These are phyloP conservation scores for Anolis sagrei DNA, from an alignment of 2,113 vertebrate species.

Conservation along the genomic window DNA sequence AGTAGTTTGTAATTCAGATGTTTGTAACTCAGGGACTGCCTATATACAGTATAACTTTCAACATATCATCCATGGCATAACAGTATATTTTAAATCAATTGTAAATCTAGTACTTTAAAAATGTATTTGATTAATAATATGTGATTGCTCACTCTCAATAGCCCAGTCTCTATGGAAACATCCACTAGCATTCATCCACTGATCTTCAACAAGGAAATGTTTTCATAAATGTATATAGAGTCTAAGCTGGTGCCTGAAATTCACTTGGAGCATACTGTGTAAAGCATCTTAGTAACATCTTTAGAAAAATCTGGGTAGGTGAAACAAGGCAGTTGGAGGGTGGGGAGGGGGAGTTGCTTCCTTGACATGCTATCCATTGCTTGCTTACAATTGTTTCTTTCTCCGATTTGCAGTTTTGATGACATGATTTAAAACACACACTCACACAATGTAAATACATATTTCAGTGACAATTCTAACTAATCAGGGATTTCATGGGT, in stretches of 20 bases:
- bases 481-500: background rate
- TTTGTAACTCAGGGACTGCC: too few relatives aligned
- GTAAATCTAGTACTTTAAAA: background rate
- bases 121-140: background rate
- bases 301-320: background rate
- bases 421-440: background rate
- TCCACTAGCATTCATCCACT: background rate
- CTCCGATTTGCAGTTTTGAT: background rate
- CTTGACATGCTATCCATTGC: background rate
- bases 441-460: background rate
- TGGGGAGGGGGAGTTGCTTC: background rate
- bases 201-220: background rate
- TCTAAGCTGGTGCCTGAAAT: background rate
- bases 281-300: background rate
- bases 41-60: background rate
- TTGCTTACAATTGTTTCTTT: background rate
- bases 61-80: background rate
- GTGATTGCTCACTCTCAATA: background rate
- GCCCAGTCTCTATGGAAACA: constrained; percentile 3
- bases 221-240: background rate
- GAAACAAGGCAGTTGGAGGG: background rate
- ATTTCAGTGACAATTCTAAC: background rate
- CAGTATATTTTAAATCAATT: background rate
- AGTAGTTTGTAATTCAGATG: too few relatives aligned
- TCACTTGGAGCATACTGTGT: background rate